Conservation (phyloP, 2,113 vertebrate species). For the Bettongia penicillata region DNA sequence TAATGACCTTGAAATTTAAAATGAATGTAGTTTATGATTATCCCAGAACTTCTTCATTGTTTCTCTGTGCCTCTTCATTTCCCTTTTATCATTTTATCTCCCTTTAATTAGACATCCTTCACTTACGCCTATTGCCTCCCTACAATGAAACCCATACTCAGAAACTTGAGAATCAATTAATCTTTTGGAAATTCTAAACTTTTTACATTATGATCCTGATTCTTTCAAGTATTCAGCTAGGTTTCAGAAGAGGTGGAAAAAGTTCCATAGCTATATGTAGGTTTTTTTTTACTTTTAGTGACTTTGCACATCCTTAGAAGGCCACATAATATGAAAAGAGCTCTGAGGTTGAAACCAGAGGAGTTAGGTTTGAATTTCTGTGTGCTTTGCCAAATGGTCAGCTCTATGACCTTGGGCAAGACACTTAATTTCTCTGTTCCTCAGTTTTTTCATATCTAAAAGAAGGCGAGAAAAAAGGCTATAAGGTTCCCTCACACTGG, state of each 20-base stretch:
- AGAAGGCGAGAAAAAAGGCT: neutral
- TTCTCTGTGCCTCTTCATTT: neutral
- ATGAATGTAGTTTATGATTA: neutral
- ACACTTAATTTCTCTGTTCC: neutral
- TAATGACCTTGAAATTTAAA: neutral
- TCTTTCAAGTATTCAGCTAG: neutral
- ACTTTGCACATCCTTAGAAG: neutral
- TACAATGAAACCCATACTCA: neutral
- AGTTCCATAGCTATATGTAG: neutral
- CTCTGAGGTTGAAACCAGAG: neutral
- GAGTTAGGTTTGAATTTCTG: neutral
- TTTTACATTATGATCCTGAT: accelerated
- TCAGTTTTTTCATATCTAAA: neutral
- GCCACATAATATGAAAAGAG: neutral
- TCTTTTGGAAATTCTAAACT: accelerated
- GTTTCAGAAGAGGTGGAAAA: neutral
- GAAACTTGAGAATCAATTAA: neutral
- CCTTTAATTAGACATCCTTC: neutral
- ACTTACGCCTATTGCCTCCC: too few relatives aligned
- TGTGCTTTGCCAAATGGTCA: neutral
- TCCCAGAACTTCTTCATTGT: neutral
- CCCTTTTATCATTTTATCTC: neutral
- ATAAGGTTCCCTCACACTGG: neutral
- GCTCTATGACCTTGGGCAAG: neutral
- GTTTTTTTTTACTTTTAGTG: neutral